A percentile compares a stretch with the other conserved stretches of the same genome.
These are phyloP conservation scores for Hipparchia semele DNA, from an alignment of 2,888 invertebrate species.

Conservation along the genomic window DNA sequence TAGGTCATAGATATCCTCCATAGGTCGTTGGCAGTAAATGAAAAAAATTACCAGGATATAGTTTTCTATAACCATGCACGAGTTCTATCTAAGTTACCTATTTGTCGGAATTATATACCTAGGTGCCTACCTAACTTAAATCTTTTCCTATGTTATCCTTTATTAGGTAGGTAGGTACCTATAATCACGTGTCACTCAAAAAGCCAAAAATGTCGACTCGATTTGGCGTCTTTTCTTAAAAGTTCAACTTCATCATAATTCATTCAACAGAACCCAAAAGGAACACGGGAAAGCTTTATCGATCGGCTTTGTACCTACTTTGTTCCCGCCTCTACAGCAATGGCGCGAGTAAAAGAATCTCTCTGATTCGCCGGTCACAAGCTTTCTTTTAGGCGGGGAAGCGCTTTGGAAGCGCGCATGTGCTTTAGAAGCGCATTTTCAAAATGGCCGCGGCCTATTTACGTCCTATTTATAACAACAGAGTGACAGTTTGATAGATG, in stretches of 20 bases:
- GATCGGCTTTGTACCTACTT: conserved; percentile 48
- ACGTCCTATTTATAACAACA: conserved; percentile 8
- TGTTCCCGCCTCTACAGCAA: conserved; percentile 64
- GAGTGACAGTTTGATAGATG: conserved; percentile 43
- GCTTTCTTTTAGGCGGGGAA: conserved; percentile 52
- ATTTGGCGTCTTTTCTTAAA: no score
- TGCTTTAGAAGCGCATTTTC: conserved; percentile 47
- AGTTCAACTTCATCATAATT: background rate
- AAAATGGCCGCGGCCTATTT: conserved; percentile 55
- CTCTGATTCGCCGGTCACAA: conserved; percentile 60
- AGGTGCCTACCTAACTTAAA: no score
- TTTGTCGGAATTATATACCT: no score
- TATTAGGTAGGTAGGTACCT: no score
- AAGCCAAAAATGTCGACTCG: no score
- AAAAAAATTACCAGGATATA: no score
- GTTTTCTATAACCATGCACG: no score
- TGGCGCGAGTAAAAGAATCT: conserved; percentile 57
- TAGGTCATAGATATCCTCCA: no score
- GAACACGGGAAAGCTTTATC: conserved; percentile 35
- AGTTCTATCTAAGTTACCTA: no score
- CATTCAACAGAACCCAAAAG: background rate
- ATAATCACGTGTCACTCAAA: no score
- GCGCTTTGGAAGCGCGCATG: conserved; percentile 53
- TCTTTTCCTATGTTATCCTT: no score
- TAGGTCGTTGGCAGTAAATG: no score